Percentiles rank a stretch among this genome's conserved stretches.
phyloP scores from a whole-genome alignment of 2,888 invertebrate genomes.

The Dolomedes plantarius region DNA sequence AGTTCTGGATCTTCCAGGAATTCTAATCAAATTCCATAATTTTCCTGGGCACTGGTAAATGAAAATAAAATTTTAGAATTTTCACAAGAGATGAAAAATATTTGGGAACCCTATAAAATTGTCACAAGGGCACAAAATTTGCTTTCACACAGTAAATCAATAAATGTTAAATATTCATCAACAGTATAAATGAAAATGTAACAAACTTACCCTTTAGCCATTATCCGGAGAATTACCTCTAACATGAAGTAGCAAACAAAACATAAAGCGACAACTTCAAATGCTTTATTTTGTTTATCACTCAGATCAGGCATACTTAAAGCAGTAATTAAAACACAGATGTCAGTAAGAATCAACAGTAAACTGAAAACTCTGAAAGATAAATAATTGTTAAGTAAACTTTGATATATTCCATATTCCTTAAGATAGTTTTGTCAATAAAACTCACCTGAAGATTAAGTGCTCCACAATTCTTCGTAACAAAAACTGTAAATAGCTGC shows the following conservation, averaged over 20 bases:
- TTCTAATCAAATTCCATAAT: no score
- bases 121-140: no score
- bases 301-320: slow-evolving; percentile 56
- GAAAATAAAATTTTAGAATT: no score
- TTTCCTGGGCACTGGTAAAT: no score
- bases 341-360: slow-evolving; percentile 72
- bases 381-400: not conserved
- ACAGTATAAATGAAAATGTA: no score
- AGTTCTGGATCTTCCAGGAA: no score
- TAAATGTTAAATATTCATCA: no score
- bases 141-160: no score
- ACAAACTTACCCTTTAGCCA: slow-evolving; percentile 77
- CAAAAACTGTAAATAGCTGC: slow-evolving; percentile 51
- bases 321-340: slow-evolving; percentile 71
- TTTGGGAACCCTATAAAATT: no score
- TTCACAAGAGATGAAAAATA: no score
- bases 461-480: slow-evolving; percentile 61
- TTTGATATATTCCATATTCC: not conserved
- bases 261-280: slow-evolving; percentile 76
- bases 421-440: not conserved
- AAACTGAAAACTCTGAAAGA: slow-evolving; percentile 71
- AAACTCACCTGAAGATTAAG: slow-evolving; percentile 60
- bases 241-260: slow-evolving; percentile 78
- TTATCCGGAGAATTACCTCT: slow-evolving; percentile 77
- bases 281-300: slow-evolving; percentile 47